Conservation (phyloP, 1,140 invertebrate genomes). For the Scaptomyza graminum region DNA sequence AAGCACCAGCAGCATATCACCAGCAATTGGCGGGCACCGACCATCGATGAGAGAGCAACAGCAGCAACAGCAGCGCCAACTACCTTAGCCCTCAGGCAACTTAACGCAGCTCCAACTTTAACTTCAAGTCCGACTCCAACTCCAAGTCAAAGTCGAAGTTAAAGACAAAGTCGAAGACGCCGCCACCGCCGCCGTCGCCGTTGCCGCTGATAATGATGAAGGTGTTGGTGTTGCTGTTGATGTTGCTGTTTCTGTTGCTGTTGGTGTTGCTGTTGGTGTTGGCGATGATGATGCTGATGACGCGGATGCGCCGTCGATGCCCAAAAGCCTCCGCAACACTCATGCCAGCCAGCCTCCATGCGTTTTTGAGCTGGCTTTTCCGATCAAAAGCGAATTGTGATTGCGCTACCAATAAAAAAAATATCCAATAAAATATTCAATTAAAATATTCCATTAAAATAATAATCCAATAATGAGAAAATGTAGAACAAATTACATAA, state of each 20-base stretch:
- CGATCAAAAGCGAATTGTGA: neutral
- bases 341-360: too few relatives aligned
- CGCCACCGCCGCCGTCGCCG: neutral
- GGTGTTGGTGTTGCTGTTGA: constrained; percentile 55
- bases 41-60: constrained; percentile 36
- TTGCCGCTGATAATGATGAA: constrained; percentile 72
- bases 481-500: too few relatives aligned
- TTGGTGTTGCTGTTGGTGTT: constrained; percentile 24
- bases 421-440: neutral
- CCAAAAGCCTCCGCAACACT: constrained; percentile 12
- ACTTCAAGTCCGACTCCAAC: neutral
- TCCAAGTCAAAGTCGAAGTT: constrained; percentile 8
- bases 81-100: constrained; percentile 31
- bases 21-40: constrained; percentile 34
- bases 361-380: neutral
- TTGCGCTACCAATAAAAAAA: neutral
- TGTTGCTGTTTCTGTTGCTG: constrained; percentile 31
- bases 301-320: constrained; percentile 63
- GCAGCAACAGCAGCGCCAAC: constrained; percentile 37
- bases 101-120: neutral
- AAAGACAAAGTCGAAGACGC: constrained; percentile 40
- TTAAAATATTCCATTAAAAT: neutral
- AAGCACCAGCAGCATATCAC: neutral
- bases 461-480: neutral
- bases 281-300: constrained; percentile 75